Evolutionary conservation across 2,797 vertebrate species (phyloP).

Genomic region (Pseudopleuronectes americanus): DNA sequence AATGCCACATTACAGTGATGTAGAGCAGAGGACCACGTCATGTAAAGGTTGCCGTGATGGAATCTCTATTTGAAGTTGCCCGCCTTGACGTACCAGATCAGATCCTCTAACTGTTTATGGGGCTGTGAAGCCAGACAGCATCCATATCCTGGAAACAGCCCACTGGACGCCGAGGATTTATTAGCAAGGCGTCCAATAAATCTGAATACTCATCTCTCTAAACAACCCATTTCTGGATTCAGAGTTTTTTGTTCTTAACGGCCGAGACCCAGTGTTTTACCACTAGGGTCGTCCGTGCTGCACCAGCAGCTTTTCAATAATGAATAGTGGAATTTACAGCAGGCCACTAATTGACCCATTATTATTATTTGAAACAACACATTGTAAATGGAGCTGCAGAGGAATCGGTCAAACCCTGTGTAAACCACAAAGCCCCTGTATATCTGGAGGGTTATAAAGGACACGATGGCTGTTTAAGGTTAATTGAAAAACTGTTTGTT

Average conservation of each 20-base stretch:
- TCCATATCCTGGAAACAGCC: slow-evolving; percentile 64
- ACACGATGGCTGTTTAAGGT: slow-evolving; percentile 5
- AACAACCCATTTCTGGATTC: slow-evolving; percentile 50
- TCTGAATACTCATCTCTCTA: slow-evolving; percentile 51
- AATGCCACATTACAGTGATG: slow-evolving; percentile 74
- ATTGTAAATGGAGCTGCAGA: slow-evolving; percentile 41
- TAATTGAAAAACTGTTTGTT: slow-evolving; percentile 22
- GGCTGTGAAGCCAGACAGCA: slow-evolving; percentile 48
- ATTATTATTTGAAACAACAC: slow-evolving; percentile 46
- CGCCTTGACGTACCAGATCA: slow-evolving; percentile 66
- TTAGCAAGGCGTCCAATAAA: slow-evolving; percentile 51
- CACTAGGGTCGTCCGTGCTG: slow-evolving; percentile 28
- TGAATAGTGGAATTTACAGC: slow-evolving; percentile 46
- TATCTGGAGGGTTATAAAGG: slow-evolving; percentile 25
- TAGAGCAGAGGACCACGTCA: slow-evolving; percentile 50
- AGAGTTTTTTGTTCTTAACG: slow-evolving; percentile 36
- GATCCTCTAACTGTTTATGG: slow-evolving; percentile 69
- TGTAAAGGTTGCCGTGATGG: slow-evolving; percentile 66
- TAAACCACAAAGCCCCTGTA: slow-evolving; percentile 16
- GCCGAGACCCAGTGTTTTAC: slow-evolving; percentile 8
- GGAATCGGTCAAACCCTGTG: slow-evolving; percentile 16
- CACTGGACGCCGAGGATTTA: slow-evolving; percentile 52
- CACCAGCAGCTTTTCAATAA: slow-evolving; percentile 33
- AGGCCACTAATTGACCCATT: slow-evolving; percentile 54
- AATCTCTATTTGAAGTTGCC: slow-evolving; percentile 55